These are phyloP conservation scores for Eulemur mongoz DNA, from an alignment of 2,797 vertebrate species.

Conservation along the genomic window DNA sequence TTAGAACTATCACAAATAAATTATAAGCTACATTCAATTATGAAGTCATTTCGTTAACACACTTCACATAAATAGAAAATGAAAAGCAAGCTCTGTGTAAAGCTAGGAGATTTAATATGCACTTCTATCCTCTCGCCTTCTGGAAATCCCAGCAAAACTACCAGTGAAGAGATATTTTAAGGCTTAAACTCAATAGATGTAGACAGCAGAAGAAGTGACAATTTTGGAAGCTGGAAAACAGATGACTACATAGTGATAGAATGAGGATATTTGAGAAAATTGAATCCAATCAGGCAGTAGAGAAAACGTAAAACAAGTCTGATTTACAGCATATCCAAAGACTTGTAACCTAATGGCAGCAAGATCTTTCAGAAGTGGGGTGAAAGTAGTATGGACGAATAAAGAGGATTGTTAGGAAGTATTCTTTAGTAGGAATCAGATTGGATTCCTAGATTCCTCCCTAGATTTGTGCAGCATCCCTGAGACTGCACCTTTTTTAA, in stretches of 20 bases:
- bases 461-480: neutral
- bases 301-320: neutral
- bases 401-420: neutral
- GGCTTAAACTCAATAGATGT: neutral
- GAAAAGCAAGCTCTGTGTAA: constrained; percentile 18
- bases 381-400: neutral
- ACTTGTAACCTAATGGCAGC: neutral
- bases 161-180: constrained; percentile 2
- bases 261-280: neutral
- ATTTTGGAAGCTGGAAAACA: constrained; percentile 13
- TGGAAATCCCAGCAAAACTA: neutral
- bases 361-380: neutral
- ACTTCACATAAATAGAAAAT: constrained; percentile 45
- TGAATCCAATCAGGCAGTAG: neutral
- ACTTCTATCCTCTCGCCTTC: neutral
- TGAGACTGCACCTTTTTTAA: neutral
- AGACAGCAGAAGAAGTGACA: neutral
- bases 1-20: constrained; percentile 55
- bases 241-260: neutral
- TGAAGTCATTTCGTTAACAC: constrained; percentile 14
- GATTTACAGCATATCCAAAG: neutral
- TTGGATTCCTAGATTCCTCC: neutral
- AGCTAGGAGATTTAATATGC: neutral
- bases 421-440: neutral
- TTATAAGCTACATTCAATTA: constrained; percentile 44